These are phyloP conservation scores for Tetanocera ferruginea DNA, from an alignment of 2,888 invertebrate species.

Conservation along the genomic window DNA sequence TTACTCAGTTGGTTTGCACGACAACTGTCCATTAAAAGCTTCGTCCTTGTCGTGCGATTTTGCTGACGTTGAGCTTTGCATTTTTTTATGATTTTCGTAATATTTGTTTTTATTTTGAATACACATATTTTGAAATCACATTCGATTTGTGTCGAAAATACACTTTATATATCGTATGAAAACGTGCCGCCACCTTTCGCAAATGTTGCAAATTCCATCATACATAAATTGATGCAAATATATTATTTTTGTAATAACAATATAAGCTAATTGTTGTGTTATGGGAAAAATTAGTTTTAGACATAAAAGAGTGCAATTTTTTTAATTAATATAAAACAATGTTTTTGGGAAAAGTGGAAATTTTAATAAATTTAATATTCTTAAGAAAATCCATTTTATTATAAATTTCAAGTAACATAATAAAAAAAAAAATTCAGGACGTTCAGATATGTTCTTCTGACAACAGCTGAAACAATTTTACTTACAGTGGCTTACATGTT, in stretches of 20 bases:
- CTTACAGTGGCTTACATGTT: no score
- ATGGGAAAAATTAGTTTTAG: not conserved
- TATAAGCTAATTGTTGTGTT: not conserved
- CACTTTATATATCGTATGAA: not conserved
- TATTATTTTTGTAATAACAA: not conserved
- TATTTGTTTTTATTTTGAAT: constrained; percentile 33
- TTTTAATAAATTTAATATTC: not conserved
- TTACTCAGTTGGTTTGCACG: not conserved
- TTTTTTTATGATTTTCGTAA: not conserved
- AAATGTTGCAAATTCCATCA: constrained; percentile 25
- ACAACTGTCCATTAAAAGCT: not conserved
- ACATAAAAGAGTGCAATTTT: no score
- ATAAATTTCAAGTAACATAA: not conserved
- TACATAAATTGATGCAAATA: not conserved
- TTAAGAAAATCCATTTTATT: not conserved
- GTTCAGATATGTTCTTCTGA: not conserved
- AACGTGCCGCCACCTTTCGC: constrained; percentile 32
- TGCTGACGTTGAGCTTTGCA: constrained; percentile 35
- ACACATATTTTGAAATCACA: constrained; percentile 37
- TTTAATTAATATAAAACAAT: no score
- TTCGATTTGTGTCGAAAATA: constrained; percentile 39
- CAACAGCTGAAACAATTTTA: no score
- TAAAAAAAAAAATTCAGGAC: not conserved
- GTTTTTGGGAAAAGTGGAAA: not conserved
- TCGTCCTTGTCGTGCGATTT: constrained; percentile 25